phyloP scores from a whole-genome alignment of 2,888 invertebrate genomes.

The Artemia sinica region DNA sequence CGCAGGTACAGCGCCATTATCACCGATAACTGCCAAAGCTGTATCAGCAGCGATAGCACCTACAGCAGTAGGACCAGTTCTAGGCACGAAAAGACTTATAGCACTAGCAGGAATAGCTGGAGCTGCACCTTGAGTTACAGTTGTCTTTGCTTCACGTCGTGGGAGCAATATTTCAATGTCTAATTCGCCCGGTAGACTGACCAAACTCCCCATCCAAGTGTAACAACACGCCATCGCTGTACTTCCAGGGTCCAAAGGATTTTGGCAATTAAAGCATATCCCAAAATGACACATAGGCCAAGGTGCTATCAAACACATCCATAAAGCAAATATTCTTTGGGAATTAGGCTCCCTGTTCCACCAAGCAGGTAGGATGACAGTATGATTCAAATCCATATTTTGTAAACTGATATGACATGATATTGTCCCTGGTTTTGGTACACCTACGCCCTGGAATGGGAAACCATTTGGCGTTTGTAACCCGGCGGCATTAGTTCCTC shows the following conservation, averaged over 20 bases:
- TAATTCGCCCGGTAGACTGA: background rate
- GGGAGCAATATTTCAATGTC: background rate
- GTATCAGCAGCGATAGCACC: slow-evolving; percentile 6
- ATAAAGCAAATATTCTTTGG: background rate
- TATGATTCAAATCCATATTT: background rate
- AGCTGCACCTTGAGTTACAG: background rate
- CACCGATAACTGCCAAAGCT: background rate
- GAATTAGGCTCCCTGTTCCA: background rate
- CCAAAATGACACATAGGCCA: background rate
- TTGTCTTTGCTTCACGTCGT: background rate
- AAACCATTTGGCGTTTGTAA: background rate
- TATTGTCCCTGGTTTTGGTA: background rate
- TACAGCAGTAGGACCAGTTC: background rate
- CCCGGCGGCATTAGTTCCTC: background rate
- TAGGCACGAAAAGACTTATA: slow-evolving; percentile 5
- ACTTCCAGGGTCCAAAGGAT: background rate
- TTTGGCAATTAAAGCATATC: background rate
- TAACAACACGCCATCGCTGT: background rate
- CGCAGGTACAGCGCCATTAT: background rate
- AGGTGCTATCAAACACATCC: background rate
- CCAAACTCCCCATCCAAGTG: background rate
- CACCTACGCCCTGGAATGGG: background rate
- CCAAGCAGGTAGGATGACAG: background rate
- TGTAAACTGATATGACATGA: background rate
- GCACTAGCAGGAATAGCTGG: background rate